Evolutionary conservation across 1,140 invertebrate genomes (phyloP), one percentile per base, ranked within the genome.

Genomic region (Anastrepha obliqua): DNA sequence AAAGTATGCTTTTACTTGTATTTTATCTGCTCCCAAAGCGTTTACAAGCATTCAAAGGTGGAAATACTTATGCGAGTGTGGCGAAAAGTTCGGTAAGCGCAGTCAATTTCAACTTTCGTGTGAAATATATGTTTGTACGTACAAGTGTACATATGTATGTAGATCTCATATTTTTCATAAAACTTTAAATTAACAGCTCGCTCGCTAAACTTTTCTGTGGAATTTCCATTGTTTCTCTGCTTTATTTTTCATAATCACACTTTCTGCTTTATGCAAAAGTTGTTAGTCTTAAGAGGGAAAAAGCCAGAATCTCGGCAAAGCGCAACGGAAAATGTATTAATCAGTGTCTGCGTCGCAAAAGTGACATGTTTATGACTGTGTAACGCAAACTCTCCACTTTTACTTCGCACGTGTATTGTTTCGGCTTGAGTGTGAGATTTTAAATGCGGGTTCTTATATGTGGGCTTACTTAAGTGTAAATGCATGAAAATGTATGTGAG

Each of bases 111-210:
- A 7, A 55, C 17, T 81, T 81, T n/a, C 3, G 0, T 58, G 47
- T 6, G 3, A 74, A 74, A 64, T n/a, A 64, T 6, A 64, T 64
- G 2, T 64, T 55, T 2, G 4, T 67, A 65, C 8, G 20, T 39
- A 29, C 62, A 39, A 29, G 9, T 65, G 13, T 11, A 74, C 5
- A 3, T 9, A 47, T 47, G 2, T 74, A 74, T 74, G 15, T 5
- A 62, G 51, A 51, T 55, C 3, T n/a, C 17, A 51, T 51, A 55
- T 58, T 29, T 0, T 3, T n/a, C 44, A 81, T n/a, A 81, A 55
- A 81, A 17, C n/a, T 55, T 55, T 58, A 81, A 81, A 81, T 81
- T 55, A 81, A 81, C 47, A 55, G 74, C 74, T 58, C 74, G 29
- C 29, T 55, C 9, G 2, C 1, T 1, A 74, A 44, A 15, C 15